Conservation (phyloP, 2,113 vertebrate genomes). For the Microtus richardsoni region DNA sequence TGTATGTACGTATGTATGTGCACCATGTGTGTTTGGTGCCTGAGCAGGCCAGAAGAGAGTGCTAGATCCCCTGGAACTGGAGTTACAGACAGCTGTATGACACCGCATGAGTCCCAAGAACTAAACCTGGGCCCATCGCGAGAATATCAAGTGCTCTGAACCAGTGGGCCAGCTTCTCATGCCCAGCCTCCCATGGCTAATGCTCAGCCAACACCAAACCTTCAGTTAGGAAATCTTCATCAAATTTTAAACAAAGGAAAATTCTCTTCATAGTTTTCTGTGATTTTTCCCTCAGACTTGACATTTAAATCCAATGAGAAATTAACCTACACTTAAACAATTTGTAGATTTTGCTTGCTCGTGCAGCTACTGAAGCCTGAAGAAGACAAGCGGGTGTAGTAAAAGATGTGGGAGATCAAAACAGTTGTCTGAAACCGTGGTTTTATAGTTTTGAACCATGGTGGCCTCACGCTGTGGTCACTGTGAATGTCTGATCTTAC, state of each 20-base stretch:
- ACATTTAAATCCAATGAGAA: conserved; percentile 45
- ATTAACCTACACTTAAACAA: not conserved
- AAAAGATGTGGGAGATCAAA: not conserved
- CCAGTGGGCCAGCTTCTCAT: not conserved
- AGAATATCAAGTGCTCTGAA: no score
- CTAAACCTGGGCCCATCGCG: not conserved
- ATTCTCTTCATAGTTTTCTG: not conserved
- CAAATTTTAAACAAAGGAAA: not conserved
- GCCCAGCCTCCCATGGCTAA: not conserved
- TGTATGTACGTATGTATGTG: no score
- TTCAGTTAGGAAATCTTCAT: not conserved
- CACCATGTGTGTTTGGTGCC: no score
- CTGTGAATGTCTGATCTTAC: not conserved
- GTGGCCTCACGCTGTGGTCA: not conserved
- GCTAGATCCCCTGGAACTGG: not conserved
- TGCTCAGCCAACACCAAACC: not conserved
- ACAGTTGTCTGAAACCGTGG: not conserved
- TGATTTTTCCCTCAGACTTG: not conserved
- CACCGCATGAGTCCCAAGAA: not conserved
- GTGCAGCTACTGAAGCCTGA: not conserved
- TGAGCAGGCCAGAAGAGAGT: not conserved
- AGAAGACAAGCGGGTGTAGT: not conserved
- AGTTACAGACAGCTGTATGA: not conserved
- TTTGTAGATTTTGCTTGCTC: not conserved
- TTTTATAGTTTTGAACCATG: not conserved